phyloP scores from a whole-genome alignment of 2,113 vertebrate genomes.

The Pomatostomus ruficeps region DNA sequence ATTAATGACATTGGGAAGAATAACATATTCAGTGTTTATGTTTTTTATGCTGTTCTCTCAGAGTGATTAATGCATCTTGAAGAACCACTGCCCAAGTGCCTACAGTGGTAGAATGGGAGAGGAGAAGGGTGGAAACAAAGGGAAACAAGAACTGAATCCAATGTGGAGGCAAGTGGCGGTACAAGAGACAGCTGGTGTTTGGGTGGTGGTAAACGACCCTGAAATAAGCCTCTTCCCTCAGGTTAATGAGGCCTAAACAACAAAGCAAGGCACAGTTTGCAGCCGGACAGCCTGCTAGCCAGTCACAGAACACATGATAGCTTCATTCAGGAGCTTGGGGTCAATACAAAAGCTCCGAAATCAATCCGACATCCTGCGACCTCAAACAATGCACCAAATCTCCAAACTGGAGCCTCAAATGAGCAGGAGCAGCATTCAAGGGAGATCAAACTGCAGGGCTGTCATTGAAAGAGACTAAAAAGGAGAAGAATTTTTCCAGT shows the following conservation, averaged over 20 bases:
- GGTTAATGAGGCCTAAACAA: conserved; percentile 80
- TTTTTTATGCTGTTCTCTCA: not conserved
- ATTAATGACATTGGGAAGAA: not conserved
- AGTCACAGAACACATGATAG: conserved; percentile 77
- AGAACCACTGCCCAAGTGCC: not conserved
- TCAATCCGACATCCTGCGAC: conserved; percentile 75
- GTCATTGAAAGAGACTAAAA: conserved; percentile 51
- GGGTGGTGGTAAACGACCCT: conserved; percentile 95
- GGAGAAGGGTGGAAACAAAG: not conserved
- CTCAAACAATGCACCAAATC: conserved; percentile 74
- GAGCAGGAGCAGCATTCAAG: conserved; percentile 72
- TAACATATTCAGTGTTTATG: not conserved
- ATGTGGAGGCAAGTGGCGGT: conserved; percentile 44
- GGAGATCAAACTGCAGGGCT: conserved; percentile 70
- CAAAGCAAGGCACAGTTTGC: conserved; percentile 83
- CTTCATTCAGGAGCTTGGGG: conserved; percentile 79
- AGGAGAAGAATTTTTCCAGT: conserved; percentile 14
- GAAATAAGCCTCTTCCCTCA: conserved; percentile 84
- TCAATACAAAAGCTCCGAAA: conserved; percentile 77
- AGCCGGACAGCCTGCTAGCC: conserved; percentile 77
- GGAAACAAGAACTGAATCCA: not conserved
- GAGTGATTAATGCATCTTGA: not conserved
- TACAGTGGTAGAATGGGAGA: not conserved
- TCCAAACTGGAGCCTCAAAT: conserved; percentile 71
- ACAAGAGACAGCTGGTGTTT: conserved; percentile 98